Evolutionary conservation across 2,888 invertebrate species (phyloP).

Genomic region (Pollenia griseotomentosa): DNA sequence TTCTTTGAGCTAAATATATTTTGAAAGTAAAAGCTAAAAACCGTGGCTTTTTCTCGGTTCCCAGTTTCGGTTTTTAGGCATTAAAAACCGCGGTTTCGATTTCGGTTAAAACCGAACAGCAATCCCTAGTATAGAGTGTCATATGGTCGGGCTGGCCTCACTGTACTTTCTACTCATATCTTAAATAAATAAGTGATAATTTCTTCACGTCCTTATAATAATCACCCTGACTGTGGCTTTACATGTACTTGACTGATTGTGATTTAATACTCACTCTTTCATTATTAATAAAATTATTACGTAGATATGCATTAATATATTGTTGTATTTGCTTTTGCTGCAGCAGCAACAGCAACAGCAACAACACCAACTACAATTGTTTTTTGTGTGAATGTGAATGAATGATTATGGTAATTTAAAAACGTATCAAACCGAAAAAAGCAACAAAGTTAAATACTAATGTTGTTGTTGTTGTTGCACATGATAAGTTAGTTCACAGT

Average conservation of each 20-base stretch:
- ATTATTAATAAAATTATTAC: constrained; percentile 70
- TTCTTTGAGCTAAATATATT: too few relatives aligned
- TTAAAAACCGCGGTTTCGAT: too few relatives aligned
- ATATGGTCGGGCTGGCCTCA: too few relatives aligned
- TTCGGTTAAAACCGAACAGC: too few relatives aligned
- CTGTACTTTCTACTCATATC: background rate
- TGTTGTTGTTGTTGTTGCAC: constrained; percentile 19
- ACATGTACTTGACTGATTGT: constrained; percentile 67
- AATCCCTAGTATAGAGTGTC: too few relatives aligned
- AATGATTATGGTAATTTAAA: constrained; percentile 66
- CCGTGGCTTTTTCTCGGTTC: too few relatives aligned
- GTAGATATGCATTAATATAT: constrained; percentile 58
- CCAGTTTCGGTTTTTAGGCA: too few relatives aligned
- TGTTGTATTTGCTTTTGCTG: constrained; percentile 9
- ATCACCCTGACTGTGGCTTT: constrained; percentile 57
- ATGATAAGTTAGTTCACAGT: constrained; percentile 31
- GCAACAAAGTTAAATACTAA: constrained; percentile 37
- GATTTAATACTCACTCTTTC: constrained; percentile 68
- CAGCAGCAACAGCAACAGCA: background rate
- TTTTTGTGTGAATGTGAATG: constrained; percentile 58
- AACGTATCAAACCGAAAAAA: constrained; percentile 24
- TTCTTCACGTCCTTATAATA: constrained; percentile 27
- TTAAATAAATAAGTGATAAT: constrained; percentile 4
- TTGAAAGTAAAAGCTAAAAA: too few relatives aligned
- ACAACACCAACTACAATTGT: constrained; percentile 35